Base-by-base conservation (phyloP, 2,888 invertebrate genomes). In the Platerodrilus igneus region DNA sequence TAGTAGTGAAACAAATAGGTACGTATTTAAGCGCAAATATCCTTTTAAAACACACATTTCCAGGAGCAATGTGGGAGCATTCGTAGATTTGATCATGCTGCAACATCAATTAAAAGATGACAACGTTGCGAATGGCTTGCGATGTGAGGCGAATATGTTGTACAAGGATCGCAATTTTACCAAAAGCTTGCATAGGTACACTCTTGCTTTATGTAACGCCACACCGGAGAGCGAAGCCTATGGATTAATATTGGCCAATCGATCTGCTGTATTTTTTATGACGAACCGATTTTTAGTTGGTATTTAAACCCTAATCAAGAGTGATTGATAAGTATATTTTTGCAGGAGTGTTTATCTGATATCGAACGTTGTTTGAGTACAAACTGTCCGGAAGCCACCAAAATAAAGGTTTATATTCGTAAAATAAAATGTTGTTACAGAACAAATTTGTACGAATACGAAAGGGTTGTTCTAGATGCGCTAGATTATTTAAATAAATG, bases 371-470 rank as follows among this genome's bases (percentile, higher is more conserved):
- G 82, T 1, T 61, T 83, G 7, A 63, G 72, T 20, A 68, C 73
- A 48, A 74, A 75, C 6, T 86, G 84, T 59, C 83, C 86, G 0
- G 57, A 65, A 21, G 74, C 77, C 38, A 68, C 78, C 31, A 67
- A 67, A 17, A 76, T 79, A 54, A 88, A 87, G 66, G 66, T 89
- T 35, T 68, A 77, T 34, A 63, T 83, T 10, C 73, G 87, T 14
- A 71, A 75, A 51, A 78, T 77, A 1, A 77, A 81, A 52, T 85
- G 85, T 62, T 73, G 73, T 48, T 65, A 73, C 10, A 75, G 78
- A 56, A 57, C 82, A 38, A 51, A 57, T 4, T 48, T 57, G 33
- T 10, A 33, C 1, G 13, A 38, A 13, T 27, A 35, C 10, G 11
- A 33, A n/a, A 16, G 18, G 6, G 17, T 13, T 25, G 26, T 44